Conservation (phyloP, 1,140 invertebrate species). For the Steinernema feltiae region DNA sequence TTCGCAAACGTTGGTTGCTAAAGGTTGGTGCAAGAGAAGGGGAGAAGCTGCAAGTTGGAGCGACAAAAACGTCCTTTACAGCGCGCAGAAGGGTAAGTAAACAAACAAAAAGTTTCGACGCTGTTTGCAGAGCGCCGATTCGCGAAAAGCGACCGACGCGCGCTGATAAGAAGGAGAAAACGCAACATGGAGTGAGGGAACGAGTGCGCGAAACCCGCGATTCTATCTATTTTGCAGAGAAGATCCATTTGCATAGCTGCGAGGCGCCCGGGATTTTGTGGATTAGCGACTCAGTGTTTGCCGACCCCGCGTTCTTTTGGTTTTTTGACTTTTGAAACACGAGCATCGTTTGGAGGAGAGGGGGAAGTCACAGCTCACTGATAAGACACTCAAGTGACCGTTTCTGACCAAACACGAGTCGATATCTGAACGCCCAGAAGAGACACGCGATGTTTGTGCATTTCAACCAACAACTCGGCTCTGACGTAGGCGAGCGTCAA, state of each 20-base stretch:
- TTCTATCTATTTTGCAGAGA: too few relatives aligned
- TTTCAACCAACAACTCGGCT: too few relatives aligned
- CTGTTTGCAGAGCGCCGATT: background rate
- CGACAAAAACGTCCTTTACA: background rate
- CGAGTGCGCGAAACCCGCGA: background rate
- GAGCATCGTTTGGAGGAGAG: too few relatives aligned
- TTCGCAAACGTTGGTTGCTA: too few relatives aligned
- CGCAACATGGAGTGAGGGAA: background rate
- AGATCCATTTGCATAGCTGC: conserved; percentile 2
- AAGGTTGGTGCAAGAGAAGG: too few relatives aligned
- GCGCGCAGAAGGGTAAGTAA: background rate
- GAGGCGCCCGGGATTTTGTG: too few relatives aligned
- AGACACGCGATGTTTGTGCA: too few relatives aligned
- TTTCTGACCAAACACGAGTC: too few relatives aligned
- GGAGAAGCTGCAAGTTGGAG: background rate
- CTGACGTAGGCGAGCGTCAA: too few relatives aligned
- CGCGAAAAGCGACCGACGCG: background rate
- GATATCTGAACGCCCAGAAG: too few relatives aligned
- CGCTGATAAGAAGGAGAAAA: background rate
- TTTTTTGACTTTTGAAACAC: background rate
- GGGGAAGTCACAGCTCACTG: too few relatives aligned
- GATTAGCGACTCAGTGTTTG: background rate
- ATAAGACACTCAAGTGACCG: too few relatives aligned
- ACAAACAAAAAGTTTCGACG: conserved; percentile 7
- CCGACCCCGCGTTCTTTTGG: background rate